Percentiles rank a stretch among this genome's conserved stretches.
These are phyloP conservation scores for Liasis olivaceus DNA, from an alignment of 2,797 vertebrate species.

Conservation along the genomic window DNA sequence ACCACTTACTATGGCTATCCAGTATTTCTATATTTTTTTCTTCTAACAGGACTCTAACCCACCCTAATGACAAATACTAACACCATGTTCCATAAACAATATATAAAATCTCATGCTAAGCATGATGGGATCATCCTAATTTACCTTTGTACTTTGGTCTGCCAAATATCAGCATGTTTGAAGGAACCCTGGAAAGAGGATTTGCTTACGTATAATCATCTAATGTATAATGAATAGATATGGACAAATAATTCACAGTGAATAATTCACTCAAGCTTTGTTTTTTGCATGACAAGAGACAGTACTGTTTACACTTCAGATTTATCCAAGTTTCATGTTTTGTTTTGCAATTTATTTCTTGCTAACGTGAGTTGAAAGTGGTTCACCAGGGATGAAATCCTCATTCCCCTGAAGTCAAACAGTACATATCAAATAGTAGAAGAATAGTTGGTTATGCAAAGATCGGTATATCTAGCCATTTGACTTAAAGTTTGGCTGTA, in stretches of 20 bases:
- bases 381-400: conserved; percentile 18
- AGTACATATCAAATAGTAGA: background rate
- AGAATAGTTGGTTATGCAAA: background rate
- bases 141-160: conserved; percentile 44
- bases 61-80: background rate
- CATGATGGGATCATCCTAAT: conserved; percentile 13
- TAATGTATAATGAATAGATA: conserved; percentile 54
- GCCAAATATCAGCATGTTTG: conserved; percentile 37
- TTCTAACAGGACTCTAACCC: background rate
- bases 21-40: background rate
- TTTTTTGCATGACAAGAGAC: conserved; percentile 33
- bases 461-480: background rate
- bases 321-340: conserved; percentile 11
- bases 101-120: background rate
- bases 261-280: conserved; percentile 57
- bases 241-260: conserved; percentile 67
- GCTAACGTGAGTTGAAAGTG: conserved; percentile 19
- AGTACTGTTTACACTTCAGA: conserved; percentile 49
- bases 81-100: background rate
- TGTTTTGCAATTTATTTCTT: conserved; percentile 38
- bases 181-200: conserved; percentile 15
- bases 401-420: conserved; percentile 19
- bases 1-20: background rate
- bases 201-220: conserved; percentile 59
- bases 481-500: background rate